Evolutionary conservation across 92 coral and sea anemone genomes (phyloP), one percentile per base, ranked within the genome.

Genomic region (Heteractis magnifica): DNA sequence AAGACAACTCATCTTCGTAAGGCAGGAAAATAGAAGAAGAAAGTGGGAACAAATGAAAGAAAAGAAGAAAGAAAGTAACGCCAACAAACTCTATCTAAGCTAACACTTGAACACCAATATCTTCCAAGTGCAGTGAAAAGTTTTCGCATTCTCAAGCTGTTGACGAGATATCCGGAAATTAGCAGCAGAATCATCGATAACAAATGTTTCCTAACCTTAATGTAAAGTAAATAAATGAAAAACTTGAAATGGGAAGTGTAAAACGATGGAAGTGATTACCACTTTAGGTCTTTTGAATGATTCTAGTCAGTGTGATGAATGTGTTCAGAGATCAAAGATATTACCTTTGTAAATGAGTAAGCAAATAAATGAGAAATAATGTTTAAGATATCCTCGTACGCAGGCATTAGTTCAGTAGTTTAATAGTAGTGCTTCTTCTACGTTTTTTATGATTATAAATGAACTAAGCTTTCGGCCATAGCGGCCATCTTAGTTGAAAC

Each of bases 151-250:
- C 49, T 26, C 49, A 68, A 23, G 73, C 15, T 68, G 14, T 68
- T 68, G 44, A 26, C 23, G 44, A 68, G 14, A 20, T 68, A 26
- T 26, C 73, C 6, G 73, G 49, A 68, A 21, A 68, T 21, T 68
- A 23, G 49, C 21, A 20, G 4, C 49, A 68, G 48, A 9, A 26
- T 8, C 14, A 23, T 9, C 73, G 71, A 68, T 10, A 68, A 68
- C 5, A 68, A 0, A 68, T 68, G 73, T 68, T 68, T 68, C 73
- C 73, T 23, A 68, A 53, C 3, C 8, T 26, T 8, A 68, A 68
- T 68, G 73, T n/a, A 68, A 23, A 64, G 71, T 64, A 64, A 68
- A 68, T 68, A 68, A 23, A 68, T 68, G 73, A 68, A 68, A 68
- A 68, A 34, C 44, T 34, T 34, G 3, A 23, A 68, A 21, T 64